Evolutionary conservation across 2,888 invertebrate species (phyloP), one percentile per base, ranked within the genome.

Genomic region (Diarsia rubi): DNA sequence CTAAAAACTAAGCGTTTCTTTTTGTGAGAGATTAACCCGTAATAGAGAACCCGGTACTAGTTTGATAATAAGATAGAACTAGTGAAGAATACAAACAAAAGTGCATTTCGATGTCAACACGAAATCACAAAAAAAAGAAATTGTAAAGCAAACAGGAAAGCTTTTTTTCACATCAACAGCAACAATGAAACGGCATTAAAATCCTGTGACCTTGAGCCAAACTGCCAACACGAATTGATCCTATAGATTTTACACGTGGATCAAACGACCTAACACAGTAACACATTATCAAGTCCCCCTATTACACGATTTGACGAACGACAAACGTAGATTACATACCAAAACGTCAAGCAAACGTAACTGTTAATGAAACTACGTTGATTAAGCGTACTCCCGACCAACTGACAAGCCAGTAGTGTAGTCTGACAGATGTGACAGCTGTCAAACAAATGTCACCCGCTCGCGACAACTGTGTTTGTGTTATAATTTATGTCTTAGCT

Each of bases 341-440:
- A 21, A 78, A 81, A 69, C n/a, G 81, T 79, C 69, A 78, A 68
- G 49, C 47, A 77, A 57, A 84, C 75, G 37, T 75, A 67, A 69
- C 75, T 60, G 78, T 71, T 83, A 73, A 81, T 81, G 75, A 75
- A 83, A 74, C 69, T 65, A 73, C 64, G 72, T 80, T 82, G 79
- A 81, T 86, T 75, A 79, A 74, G 72, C 78, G 63, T 68, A 75
- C 65, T 66, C 76, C 49, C 68, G 63, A 60, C 54, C 64, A 70
- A 68, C 75, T 75, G 79, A 73, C 76, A 77, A 64, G 75, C 60
- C 64, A 71, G 76, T 71, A 59, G 72, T 52, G 78, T 70, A 24
- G 57, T 37, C 68, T 80, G 84, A 82, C 82, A 84, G 75, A 37
- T 77, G 86, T 80, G 84, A 84, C 82, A 84, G 69, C 37, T 77